Conservation (phyloP, 2,797 vertebrate genomes). For the Protonibea diacanthus region DNA sequence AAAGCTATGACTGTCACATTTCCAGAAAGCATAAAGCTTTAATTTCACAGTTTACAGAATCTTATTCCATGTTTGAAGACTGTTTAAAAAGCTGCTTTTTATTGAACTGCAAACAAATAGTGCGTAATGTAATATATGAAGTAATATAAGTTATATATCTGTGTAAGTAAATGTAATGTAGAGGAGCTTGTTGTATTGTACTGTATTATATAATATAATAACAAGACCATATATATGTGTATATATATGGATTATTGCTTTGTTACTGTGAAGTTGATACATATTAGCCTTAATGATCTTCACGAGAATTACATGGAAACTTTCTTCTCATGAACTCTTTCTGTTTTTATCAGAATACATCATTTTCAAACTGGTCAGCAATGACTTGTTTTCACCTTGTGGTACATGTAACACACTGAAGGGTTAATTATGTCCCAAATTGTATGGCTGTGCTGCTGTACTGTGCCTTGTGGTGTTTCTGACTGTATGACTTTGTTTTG, state of each 20-base stretch:
- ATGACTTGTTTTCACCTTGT: constrained; percentile 53
- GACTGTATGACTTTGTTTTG: constrained; percentile 77
- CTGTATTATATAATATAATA: constrained; percentile 73
- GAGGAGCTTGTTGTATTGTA: constrained; percentile 72
- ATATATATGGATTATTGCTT: constrained; percentile 50
- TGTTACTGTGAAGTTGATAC: constrained; percentile 64
- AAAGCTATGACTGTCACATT: constrained; percentile 40
- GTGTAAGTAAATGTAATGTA: constrained; percentile 76
- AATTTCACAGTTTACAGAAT: constrained; percentile 73
- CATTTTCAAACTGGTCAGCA: constrained; percentile 30
- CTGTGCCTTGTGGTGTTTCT: constrained; percentile 77
- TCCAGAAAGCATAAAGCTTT: constrained; percentile 75
- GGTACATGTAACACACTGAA: constrained; percentile 65
- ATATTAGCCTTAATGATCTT: constrained; percentile 64
- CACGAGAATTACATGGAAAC: constrained; percentile 30
- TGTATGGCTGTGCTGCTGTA: constrained; percentile 76
- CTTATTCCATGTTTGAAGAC: constrained; percentile 66
- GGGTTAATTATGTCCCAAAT: constrained; percentile 64
- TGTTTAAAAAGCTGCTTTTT: constrained; percentile 80
- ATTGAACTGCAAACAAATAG: constrained; percentile 63
- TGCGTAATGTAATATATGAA: constrained; percentile 71
- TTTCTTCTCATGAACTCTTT: constrained; percentile 36
- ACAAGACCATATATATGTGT: constrained; percentile 40
- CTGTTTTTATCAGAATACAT: constrained; percentile 46
- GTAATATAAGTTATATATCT: constrained; percentile 64